Base-by-base conservation (phyloP, 2,888 invertebrate genomes). In the Panopea generosa region DNA sequence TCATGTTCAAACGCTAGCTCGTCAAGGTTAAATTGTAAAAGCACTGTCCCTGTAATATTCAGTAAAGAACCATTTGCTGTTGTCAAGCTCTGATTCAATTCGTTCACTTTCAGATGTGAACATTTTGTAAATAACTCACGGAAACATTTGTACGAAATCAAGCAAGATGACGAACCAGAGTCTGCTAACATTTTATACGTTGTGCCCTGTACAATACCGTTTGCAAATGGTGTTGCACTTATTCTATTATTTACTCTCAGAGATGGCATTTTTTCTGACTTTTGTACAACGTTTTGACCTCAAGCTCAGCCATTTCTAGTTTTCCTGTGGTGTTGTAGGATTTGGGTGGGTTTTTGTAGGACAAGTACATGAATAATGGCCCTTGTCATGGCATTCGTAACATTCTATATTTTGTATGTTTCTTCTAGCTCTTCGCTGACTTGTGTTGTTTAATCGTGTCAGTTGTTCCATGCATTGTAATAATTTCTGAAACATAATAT, bases 221-320 rank as follows among this genome's bases (percentile, higher is more conserved):
- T 33, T 33, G 33, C 33, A 33, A 33, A 33, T 33, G 33, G 33
- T 33, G 33, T 33, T 33, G 33, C 33, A 47, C 49, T 22, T 47
- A 22, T 47, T 22, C 49, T 22, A 14, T 47, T n/a, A 20, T 40
- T 40, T 40, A 22, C 22, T 7, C 7, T 47, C 22, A 20, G 18
- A 47, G 4, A 22, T 7, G 18, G 49, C 7, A 4, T 22, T 47
- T n/a, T n/a, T 7, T 7, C 49, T 20, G 18, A 22, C 14, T 27
- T 20, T 26, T 24, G 27, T 11, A 16, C 29, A 60, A 43, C n/a
- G 49, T 26, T 27, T 22, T 26, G 22, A 6, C 26, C 24, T 26
- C 33, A 27, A 26, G 22, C 14, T 43, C 49, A 33, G 60, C 60
- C 26, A 43, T 45, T 6, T 16, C 49, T 47, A 49, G 60, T 60